Conservation (phyloP, 2,113 vertebrate genomes). For the Erpornis zantholeuca region DNA sequence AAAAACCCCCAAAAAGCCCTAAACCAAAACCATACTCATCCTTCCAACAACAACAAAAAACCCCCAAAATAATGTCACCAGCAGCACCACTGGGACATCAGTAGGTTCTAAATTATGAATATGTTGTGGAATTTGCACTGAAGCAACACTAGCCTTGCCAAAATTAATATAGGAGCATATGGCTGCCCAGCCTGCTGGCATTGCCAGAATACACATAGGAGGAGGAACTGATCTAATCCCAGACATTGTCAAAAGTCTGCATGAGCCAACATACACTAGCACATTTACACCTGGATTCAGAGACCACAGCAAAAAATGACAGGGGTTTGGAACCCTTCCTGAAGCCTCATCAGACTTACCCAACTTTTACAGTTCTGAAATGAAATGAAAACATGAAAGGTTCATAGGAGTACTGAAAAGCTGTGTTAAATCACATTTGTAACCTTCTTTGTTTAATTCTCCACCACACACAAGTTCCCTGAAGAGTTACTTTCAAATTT, state of each 20-base stretch:
- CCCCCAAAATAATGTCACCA: background rate
- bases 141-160: background rate
- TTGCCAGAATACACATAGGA: constrained; percentile 27
- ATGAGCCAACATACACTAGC: constrained; percentile 10
- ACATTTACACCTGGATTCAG: constrained; percentile 34
- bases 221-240: background rate
- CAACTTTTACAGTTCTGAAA: background rate
- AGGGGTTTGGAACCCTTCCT: constrained; percentile 8
- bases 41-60: background rate
- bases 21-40: background rate
- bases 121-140: background rate
- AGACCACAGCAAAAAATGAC: background rate
- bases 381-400: background rate
- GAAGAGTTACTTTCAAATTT: background rate
- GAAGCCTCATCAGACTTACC: background rate
- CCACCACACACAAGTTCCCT: background rate
- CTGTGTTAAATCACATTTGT: background rate
- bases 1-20: too few relatives aligned
- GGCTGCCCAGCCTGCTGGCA: background rate
- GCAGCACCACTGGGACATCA: background rate
- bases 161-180: constrained; percentile 37
- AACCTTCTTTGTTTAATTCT: background rate
- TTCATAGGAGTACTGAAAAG: background rate
- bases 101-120: background rate
- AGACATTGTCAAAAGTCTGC: background rate